Percentiles rank a stretch among this genome's conserved stretches.
Evolutionary conservation across 2,797 vertebrate genomes (phyloP).

Genomic region (Phalanger gymnotis): DNA sequence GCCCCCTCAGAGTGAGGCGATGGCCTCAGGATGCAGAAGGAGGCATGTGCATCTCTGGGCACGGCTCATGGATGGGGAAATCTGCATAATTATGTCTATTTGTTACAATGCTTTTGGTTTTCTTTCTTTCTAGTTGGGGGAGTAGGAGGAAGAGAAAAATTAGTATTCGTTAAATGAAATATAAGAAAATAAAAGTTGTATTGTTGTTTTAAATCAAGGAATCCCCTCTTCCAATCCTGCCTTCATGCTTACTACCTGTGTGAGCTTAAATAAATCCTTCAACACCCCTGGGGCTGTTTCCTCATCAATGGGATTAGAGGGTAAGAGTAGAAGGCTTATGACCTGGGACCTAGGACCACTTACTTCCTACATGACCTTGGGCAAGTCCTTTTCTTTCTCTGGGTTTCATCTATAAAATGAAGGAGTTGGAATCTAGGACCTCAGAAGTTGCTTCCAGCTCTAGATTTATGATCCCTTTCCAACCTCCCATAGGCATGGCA

Average conservation of each 20-base stretch:
- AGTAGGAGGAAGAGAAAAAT: neutral
- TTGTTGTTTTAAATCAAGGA: neutral
- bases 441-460: neutral
- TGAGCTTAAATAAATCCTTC: neutral
- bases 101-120: neutral
- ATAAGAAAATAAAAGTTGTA: neutral
- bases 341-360: neutral
- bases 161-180: neutral
- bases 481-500: neutral
- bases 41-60: neutral
- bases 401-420: neutral
- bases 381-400: neutral
- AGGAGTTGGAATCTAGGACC: neutral
- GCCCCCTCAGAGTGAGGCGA: neutral
- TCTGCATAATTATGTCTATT: neutral
- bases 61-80: neutral
- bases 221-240: neutral
- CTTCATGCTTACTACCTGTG: neutral
- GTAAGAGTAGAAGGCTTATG: neutral
- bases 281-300: neutral
- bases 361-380: neutral
- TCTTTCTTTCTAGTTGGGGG: neutral
- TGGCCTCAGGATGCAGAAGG: neutral
- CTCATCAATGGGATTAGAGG: neutral
- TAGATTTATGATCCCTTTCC: neutral